Conservation (phyloP, 2,888 invertebrate genomes). For the Drosophila niveifrons region DNA sequence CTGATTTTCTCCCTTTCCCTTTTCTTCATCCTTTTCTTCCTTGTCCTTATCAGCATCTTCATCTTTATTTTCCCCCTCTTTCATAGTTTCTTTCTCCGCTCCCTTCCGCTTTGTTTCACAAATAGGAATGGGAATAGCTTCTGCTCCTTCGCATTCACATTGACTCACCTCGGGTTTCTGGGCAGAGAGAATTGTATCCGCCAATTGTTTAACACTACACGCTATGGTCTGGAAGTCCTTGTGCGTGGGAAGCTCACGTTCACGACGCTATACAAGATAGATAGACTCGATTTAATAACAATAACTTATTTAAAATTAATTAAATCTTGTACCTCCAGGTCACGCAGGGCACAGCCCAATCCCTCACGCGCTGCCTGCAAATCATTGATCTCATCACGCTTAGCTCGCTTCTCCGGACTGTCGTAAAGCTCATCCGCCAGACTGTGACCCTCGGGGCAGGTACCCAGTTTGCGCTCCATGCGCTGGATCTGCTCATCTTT, state of each 20-base stretch:
- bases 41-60: not conserved
- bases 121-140: not conserved
- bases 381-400: slow-evolving; percentile 69
- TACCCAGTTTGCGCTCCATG: slow-evolving; percentile 73
- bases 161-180: slow-evolving; percentile 67
- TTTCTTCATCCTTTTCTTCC: not conserved
- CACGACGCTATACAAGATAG: slow-evolving; percentile 66
- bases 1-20: not conserved
- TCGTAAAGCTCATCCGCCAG: slow-evolving; percentile 83
- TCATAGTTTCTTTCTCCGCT: not conserved
- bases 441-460: slow-evolving; percentile 76
- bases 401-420: slow-evolving; percentile 79
- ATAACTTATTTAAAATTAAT: not conserved
- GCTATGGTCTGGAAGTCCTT: slow-evolving; percentile 82
- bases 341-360: slow-evolving; percentile 76
- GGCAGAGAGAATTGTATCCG: slow-evolving; percentile 75
- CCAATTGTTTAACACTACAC: slow-evolving; percentile 82
- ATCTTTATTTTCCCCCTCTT: not conserved
- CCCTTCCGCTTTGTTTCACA: slow-evolving; percentile 10
- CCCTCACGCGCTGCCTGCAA: slow-evolving; percentile 76
- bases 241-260: slow-evolving; percentile 78
- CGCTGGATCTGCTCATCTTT: slow-evolving; percentile 82
- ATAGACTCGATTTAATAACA: not conserved
- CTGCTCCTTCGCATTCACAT: slow-evolving; percentile 24
- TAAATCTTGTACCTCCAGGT: slow-evolving; percentile 55